Conservation (phyloP, 2,888 invertebrate genomes). For the Steromphala cineraria region DNA sequence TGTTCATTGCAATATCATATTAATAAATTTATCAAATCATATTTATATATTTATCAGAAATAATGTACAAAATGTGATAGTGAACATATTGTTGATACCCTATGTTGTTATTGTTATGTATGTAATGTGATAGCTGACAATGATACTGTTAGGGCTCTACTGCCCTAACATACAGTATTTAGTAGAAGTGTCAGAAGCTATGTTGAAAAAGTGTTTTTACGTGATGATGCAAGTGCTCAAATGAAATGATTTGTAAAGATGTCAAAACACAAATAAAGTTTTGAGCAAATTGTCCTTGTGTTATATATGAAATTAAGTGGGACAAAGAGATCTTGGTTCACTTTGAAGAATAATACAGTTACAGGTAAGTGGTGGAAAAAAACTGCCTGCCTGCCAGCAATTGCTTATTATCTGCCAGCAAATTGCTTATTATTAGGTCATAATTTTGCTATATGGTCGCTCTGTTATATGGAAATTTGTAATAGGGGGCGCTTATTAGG, state of each 20-base stretch:
- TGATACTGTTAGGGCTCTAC: background rate
- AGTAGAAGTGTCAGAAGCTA: background rate
- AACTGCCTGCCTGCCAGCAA: too few species aligned
- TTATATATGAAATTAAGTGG: too few species aligned
- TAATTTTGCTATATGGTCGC: too few species aligned
- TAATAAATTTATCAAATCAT: background rate
- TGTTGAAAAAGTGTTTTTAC: background rate
- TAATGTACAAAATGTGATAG: background rate
- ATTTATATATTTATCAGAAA: background rate
- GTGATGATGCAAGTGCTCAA: slow-evolving; percentile 5
- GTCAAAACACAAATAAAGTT: slow-evolving; percentile 6
- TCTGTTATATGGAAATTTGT: too few species aligned
- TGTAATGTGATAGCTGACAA: background rate
- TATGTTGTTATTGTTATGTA: slow-evolving; percentile 1
- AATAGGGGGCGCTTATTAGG: too few species aligned
- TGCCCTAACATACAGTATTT: background rate
- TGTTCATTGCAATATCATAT: too few species aligned
- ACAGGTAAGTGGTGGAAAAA: too few species aligned
- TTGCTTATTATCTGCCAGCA: too few species aligned
- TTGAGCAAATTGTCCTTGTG: background rate
- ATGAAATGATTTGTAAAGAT: background rate
- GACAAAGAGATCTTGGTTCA: too few species aligned
- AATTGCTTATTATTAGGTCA: too few species aligned
- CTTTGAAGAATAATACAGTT: too few species aligned
- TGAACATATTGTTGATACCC: background rate